phyloP scores from a whole-genome alignment of 2,113 vertebrate species.

The Platysteira castanea region DNA sequence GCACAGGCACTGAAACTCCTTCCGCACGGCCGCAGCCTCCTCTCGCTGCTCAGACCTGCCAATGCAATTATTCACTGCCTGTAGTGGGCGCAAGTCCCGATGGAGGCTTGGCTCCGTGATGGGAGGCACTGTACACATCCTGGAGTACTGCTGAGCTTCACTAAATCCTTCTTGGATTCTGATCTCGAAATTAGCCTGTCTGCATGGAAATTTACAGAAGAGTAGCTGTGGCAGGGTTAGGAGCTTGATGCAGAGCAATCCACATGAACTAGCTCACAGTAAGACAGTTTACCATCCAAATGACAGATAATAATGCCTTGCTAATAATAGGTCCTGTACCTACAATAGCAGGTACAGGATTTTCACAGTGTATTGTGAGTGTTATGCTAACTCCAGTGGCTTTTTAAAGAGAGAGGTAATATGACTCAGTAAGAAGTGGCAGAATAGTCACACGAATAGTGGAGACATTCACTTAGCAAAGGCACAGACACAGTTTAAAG shows the following conservation, averaged over 20 bases:
- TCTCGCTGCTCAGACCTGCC: neutral
- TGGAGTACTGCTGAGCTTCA: neutral
- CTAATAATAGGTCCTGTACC: slow-evolving; percentile 10
- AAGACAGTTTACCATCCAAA: slow-evolving; percentile 6
- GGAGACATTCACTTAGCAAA: neutral
- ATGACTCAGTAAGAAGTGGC: neutral
- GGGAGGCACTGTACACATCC: neutral
- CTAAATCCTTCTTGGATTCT: neutral
- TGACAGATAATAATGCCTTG: neutral
- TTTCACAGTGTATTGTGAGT: neutral
- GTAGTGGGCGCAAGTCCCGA: neutral
- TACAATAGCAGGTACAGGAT: neutral
- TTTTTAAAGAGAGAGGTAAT: neutral
- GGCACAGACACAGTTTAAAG: fast-evolving
- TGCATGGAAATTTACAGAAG: neutral
- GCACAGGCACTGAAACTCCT: neutral
- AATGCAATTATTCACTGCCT: neutral
- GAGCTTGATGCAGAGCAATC: neutral
- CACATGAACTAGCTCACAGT: neutral
- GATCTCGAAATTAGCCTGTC: neutral
- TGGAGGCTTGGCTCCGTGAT: neutral
- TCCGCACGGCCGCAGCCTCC: neutral
- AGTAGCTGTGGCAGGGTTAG: neutral
- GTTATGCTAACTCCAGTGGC: neutral
- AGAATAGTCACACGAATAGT: neutral